Base-by-base conservation (phyloP, 2,113 vertebrate species). In the Engraulis encrasicolus region DNA sequence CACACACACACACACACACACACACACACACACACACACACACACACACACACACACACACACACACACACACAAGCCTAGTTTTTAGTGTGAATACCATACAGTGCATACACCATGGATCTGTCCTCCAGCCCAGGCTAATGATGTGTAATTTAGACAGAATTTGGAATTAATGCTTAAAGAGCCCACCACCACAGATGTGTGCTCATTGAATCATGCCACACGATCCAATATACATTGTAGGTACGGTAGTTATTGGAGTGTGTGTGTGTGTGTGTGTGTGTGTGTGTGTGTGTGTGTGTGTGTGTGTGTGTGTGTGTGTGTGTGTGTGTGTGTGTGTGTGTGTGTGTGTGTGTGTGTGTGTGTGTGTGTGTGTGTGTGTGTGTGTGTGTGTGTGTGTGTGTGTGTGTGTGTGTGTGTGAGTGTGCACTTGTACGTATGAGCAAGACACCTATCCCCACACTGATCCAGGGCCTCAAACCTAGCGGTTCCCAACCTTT, bases 131-230 rank as follows among this genome's bases (percentile, higher is more conserved):
- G 40, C 9, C 3, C 40, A 3, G 4, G 4, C 40, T 45, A 45
- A 45, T 45, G 40, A 45, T 45, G 40, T 45, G 40, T 45, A 45
- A 45, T 45, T 45, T 45, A 5, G 40, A 9, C 40, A 3, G 9
- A 45, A 3, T 45, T 45, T 45, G 40, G 40, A 45, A 45, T 45
- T 45, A 45, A 45, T 79, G 88, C 86, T 89, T 81, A 84, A 88
- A 77, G 18, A 11, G 58, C 80, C 48, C 81, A 87, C 88, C 84
- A 49, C 82, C 80, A 50, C n/a, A 85, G 79, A 81, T 54, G 87
- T 78, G 85, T 86, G 82, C n/a, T 86, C 89, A 88, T 81, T 78
- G 86, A 89, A 88, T 90, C 38, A 20, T 82, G 78, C 78, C 27
- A 36, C 78, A 20, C 49, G 9, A n/a, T n/a, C 4, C 40, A 45